Base-by-base conservation (phyloP, 2,888 invertebrate species). In the Chaitophorus viminalis region DNA sequence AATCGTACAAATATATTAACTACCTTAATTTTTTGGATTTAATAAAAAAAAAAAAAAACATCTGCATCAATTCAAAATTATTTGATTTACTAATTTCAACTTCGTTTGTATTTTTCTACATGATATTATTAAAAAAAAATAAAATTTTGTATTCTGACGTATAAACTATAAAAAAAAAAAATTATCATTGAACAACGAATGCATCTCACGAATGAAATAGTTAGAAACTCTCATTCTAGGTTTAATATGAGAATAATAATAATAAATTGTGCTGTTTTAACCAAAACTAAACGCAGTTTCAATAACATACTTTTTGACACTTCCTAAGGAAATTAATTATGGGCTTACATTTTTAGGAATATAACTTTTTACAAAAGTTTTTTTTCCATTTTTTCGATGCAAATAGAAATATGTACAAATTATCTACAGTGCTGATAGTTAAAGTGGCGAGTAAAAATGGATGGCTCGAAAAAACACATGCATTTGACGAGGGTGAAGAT, bases 311-410 rank as follows among this genome's bases (percentile, higher is more conserved):
- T 75, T 84, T 76, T 85, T 76, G 76, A 77, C 84, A 52, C 84
- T 85, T 83, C 31, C 29, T 5, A 31, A 46, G 65, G 77, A 46
- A 68, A 85, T 85, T 85, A 77, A 85, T 85, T 85, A 85, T 31
- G 31, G 31, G 76, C 46, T 76, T 68, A n/a, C 1, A 29, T 85
- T 83, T 83, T 75, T 52, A 21, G 11, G 8, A 46, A 68, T 33
- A 76, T n/a, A 77, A 85, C 77, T 77, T 77, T 85, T 76, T n/a
- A 18, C 18, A 46, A 76, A 77, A 76, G 68, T 84, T 39, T 25
- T 33, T n/a, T 31, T 46, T 46, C 5, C 46, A 21, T 46, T 52
- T 33, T 77, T 85, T 68, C 33, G 25, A 77, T 52, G 68, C 36
- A 31, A 29, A 17, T 29, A 70, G 21, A 33, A 54, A 39, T 39